Conservation (phyloP, 2,888 invertebrate genomes). For the Herminia tarsipennalis region DNA sequence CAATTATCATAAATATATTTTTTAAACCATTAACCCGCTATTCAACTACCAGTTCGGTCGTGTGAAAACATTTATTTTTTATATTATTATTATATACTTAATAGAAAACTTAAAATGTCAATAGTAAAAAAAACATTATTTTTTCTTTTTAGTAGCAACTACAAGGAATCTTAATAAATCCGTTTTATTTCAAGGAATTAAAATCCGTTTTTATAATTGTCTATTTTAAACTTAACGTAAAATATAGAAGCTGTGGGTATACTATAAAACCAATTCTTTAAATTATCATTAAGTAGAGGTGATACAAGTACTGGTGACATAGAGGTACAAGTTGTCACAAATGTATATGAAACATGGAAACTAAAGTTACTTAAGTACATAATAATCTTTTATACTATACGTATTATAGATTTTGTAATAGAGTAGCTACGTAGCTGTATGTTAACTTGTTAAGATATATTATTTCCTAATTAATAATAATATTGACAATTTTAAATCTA, state of each 20-base stretch:
- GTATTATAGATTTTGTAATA: slow-evolving; percentile 70
- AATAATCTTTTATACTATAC: slow-evolving; percentile 71
- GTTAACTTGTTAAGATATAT: slow-evolving; percentile 48
- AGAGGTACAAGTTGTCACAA: slow-evolving; percentile 20
- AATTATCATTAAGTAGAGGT: no score
- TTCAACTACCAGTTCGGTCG: no score
- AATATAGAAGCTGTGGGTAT: no score
- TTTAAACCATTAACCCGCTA: background rate
- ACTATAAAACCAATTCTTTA: no score
- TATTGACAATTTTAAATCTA: slow-evolving; percentile 8
- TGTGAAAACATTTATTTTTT: background rate
- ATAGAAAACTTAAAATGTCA: no score
- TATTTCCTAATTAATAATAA: slow-evolving; percentile 12
- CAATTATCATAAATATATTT: background rate
- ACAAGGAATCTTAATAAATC: no score
- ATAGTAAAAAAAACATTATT: no score
- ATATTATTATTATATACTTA: no score
- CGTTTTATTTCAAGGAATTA: no score
- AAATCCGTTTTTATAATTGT: no score
- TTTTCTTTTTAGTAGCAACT: no score
- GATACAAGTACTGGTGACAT: slow-evolving; percentile 15
- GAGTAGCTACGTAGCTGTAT: slow-evolving; percentile 59
- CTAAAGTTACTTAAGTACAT: slow-evolving; percentile 44
- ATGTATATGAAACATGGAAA: slow-evolving; percentile 36
- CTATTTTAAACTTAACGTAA: no score